Evolutionary conservation across 2,113 vertebrate genomes (phyloP).

Genomic region (Andinoacara biseriatus): DNA sequence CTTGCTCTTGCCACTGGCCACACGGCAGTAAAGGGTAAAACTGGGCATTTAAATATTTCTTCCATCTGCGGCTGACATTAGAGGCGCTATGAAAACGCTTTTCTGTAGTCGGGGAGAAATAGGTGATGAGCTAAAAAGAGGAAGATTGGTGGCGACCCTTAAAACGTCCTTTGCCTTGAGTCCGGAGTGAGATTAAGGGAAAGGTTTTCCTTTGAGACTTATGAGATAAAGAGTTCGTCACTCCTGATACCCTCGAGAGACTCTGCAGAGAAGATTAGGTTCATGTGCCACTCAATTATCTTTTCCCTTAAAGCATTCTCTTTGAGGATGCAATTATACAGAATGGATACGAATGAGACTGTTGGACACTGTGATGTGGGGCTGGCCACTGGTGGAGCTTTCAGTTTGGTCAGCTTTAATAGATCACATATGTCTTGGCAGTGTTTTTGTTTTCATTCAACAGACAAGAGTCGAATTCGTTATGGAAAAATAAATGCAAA

Average conservation of each 20-base stretch:
- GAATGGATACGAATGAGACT: constrained; percentile 62
- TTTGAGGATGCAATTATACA: constrained; percentile 72
- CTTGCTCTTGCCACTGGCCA: background rate
- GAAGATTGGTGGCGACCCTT: constrained; percentile 31
- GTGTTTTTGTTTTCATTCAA: constrained; percentile 58
- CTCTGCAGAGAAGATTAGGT: constrained; percentile 66
- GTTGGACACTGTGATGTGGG: constrained; percentile 55
- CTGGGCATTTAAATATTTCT: constrained; percentile 21
- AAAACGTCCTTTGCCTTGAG: constrained; percentile 43
- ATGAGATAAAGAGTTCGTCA: constrained; percentile 66
- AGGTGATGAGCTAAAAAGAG: constrained; percentile 26
- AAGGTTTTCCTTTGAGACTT: constrained; percentile 59
- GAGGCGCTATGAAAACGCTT: background rate
- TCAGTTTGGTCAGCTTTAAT: constrained; percentile 54
- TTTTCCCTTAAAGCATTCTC: constrained; percentile 66
- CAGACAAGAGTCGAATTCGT: constrained; percentile 46
- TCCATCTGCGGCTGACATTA: constrained; percentile 4
- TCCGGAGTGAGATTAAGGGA: constrained; percentile 60
- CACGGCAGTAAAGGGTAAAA: constrained; percentile 11
- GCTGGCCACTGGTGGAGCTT: constrained; percentile 60
- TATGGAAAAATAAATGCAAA: constrained; percentile 8
- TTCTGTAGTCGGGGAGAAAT: constrained; percentile 9
- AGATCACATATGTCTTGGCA: constrained; percentile 67
- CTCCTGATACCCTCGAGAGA: constrained; percentile 55
- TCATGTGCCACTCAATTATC: constrained; percentile 76